Conservation (phyloP, 2,113 vertebrate species). For the Neogobius melanostomus region DNA sequence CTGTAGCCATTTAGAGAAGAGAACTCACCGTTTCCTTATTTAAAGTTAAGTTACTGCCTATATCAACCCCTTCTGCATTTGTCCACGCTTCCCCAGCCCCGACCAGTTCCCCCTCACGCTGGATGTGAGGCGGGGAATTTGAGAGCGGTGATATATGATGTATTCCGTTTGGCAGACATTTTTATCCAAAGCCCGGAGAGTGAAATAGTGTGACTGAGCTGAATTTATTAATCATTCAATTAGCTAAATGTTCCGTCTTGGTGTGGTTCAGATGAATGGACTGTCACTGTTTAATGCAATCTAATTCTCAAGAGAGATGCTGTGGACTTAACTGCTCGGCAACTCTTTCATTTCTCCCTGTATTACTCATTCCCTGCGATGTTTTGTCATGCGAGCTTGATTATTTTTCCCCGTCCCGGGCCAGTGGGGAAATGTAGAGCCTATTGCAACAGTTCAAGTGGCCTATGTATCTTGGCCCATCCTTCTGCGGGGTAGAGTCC, state of each 20-base stretch:
- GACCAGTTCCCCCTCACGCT: slow-evolving; percentile 27
- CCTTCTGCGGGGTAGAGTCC: slow-evolving; percentile 31
- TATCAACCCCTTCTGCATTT: neutral
- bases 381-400: slow-evolving; percentile 41
- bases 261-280: slow-evolving; percentile 95
- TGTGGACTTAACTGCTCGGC: slow-evolving; percentile 76
- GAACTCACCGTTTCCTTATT: no score
- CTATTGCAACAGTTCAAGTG: slow-evolving; percentile 28
- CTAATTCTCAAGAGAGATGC: slow-evolving; percentile 89
- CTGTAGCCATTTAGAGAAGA: no score
- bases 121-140: slow-evolving; percentile 30
- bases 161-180: slow-evolving; percentile 69
- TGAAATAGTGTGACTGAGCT: slow-evolving; percentile 97
- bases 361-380: slow-evolving; percentile 50
- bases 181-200: slow-evolving; percentile 74
- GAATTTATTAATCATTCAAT: slow-evolving; percentile 99
- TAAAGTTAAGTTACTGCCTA: neutral
- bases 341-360: slow-evolving; percentile 54
- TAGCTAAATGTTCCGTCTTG: slow-evolving; percentile 98
- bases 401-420: slow-evolving; percentile 33
- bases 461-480: slow-evolving; percentile 8
- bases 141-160: slow-evolving; percentile 61
- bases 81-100: slow-evolving; percentile 6
- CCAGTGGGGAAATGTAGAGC: slow-evolving; percentile 10
- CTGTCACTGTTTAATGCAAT: slow-evolving; percentile 97